Conservation (phyloP, 2,797 vertebrate species). For the Toxotes lorentzi region DNA sequence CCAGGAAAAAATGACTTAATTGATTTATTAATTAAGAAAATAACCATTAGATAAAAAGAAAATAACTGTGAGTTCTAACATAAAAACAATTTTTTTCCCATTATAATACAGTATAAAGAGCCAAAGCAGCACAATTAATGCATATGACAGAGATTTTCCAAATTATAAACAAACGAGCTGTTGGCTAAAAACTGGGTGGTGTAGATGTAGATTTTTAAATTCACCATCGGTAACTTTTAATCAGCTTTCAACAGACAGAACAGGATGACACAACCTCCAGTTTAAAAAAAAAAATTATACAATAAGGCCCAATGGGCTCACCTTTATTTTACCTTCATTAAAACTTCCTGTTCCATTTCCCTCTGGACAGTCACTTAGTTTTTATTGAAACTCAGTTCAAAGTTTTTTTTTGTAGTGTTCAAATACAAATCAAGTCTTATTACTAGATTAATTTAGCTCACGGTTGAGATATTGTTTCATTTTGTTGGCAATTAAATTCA, state of each 20-base stretch:
- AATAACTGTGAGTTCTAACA: not conserved
- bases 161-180: not conserved
- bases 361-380: not conserved
- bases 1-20: not conserved
- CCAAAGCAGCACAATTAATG: not conserved
- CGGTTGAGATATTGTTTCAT: too few species aligned
- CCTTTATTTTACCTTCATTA: too few species aligned
- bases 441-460: too few species aligned
- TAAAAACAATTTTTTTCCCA: not conserved
- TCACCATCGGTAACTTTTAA: not conserved
- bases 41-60: not conserved
- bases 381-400: not conserved
- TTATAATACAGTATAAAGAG: not conserved
- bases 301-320: not conserved
- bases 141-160: slow-evolving; percentile 4
- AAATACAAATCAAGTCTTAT: too few species aligned
- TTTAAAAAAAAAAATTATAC: not conserved
- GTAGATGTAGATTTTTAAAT: not conserved
- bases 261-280: not conserved
- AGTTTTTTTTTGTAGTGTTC: too few species aligned
- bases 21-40: not conserved
- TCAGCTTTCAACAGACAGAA: not conserved
- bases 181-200: not conserved
- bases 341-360: not conserved
- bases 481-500: not conserved